These are phyloP conservation scores for Ataeniobius toweri DNA, from an alignment of 2,797 vertebrate genomes.

Conservation along the genomic window DNA sequence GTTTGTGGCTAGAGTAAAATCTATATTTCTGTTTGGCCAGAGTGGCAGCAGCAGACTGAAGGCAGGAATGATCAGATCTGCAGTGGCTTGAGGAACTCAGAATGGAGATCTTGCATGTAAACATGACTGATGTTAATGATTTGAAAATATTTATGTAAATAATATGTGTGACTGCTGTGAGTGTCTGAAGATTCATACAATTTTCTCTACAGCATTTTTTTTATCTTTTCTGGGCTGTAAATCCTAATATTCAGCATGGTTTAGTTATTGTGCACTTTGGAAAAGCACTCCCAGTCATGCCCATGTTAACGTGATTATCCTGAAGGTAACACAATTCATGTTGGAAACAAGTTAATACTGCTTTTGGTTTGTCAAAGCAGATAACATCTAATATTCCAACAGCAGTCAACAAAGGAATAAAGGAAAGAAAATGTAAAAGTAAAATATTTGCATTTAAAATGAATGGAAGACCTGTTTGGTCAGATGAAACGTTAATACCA, in stretches of 20 bases:
- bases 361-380: too few relatives aligned
- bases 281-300: too few relatives aligned
- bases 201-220: neutral
- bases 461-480: neutral
- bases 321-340: too few relatives aligned
- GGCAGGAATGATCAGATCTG: conserved; percentile 30
- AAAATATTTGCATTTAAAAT: neutral
- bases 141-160: neutral
- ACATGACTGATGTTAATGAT: conserved; percentile 23
- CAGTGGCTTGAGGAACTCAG: neutral
- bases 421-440: too few relatives aligned
- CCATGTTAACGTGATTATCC: too few relatives aligned
- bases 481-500: neutral
- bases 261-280: too few relatives aligned
- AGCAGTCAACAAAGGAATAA: too few relatives aligned
- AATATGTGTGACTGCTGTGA: neutral
- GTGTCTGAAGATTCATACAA: neutral
- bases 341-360: too few relatives aligned
- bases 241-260: neutral
- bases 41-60: conserved; percentile 32
- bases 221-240: neutral
- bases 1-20: conserved; percentile 38
- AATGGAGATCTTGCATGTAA: conserved; percentile 31
- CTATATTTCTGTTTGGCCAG: conserved; percentile 52
- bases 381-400: too few relatives aligned